These are phyloP conservation scores for Campylomormyrus numenius DNA, from an alignment of 2,113 vertebrate species.

Conservation along the genomic window DNA sequence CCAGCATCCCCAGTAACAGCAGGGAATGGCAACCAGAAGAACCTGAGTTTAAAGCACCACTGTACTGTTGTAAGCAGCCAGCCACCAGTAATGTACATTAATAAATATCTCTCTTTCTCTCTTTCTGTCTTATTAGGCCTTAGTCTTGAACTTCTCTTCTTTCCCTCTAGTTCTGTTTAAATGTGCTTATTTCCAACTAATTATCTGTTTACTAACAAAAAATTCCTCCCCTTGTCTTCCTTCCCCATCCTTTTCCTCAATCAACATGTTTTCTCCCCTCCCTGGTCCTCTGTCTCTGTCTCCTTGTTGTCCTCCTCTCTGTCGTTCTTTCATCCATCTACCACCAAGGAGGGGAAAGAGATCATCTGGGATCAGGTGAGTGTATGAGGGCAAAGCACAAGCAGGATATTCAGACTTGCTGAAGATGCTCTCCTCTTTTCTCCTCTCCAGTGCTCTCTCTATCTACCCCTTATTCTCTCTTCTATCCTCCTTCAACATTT, in stretches of 20 bases:
- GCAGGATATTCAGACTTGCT: neutral
- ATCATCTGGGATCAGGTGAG: slow-evolving; percentile 91
- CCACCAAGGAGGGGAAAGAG: slow-evolving; percentile 76
- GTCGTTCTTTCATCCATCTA: slow-evolving; percentile 33
- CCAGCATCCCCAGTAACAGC: neutral
- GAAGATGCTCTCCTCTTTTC: neutral
- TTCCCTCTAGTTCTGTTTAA: slow-evolving; percentile 55
- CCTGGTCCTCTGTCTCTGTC: slow-evolving; percentile 34
- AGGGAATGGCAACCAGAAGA: neutral
- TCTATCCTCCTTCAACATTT: neutral
- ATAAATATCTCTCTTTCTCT: slow-evolving; percentile 43
- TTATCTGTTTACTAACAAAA: slow-evolving; percentile 68
- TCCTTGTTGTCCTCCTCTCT: slow-evolving; percentile 11
- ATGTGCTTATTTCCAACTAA: slow-evolving; percentile 64
- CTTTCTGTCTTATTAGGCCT: slow-evolving; percentile 58
- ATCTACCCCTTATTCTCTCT: neutral
- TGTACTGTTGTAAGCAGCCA: neutral
- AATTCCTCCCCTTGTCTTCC: slow-evolving; percentile 60
- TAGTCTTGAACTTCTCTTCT: slow-evolving; percentile 57
- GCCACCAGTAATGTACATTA: slow-evolving; percentile 32
- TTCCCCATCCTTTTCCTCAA: slow-evolving; percentile 45
- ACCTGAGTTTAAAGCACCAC: neutral
- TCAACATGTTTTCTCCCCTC: slow-evolving; percentile 35
- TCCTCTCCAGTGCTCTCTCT: neutral
- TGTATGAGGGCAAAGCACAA: neutral